Conservation (phyloP, 35 echinoderm and acorn worm genomes). For the Ptychodera flava region DNA sequence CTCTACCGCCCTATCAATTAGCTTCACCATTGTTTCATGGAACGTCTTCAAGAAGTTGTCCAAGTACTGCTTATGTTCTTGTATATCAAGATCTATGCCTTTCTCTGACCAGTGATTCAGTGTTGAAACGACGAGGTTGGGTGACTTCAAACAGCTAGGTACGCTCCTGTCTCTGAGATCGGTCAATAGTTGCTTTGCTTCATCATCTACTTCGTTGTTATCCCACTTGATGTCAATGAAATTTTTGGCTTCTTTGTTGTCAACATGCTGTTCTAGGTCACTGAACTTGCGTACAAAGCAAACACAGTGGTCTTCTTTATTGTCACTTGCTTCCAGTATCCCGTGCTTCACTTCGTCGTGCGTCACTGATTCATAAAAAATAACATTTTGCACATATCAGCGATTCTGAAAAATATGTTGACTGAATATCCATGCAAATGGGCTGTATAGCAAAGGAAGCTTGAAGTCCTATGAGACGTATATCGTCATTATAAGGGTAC, state of each 20-base stretch:
- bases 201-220: conserved; percentile 19
- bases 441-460: background rate
- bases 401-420: no score
- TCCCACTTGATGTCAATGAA: conserved; percentile 28
- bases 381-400: no score
- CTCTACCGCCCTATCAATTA: conserved; percentile 13
- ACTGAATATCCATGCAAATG: background rate
- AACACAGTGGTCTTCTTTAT: conserved; percentile 22
- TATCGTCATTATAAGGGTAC: no score
- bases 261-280: conserved; percentile 7
- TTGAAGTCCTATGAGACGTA: background rate
- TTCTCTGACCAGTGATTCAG: conserved; percentile 19
- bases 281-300: conserved; percentile 33
- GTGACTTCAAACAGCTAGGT: background rate
- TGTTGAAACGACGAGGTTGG: conserved; percentile 9
- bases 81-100: conserved; percentile 12
- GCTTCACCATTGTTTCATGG: conserved; percentile 8
- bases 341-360: conserved; percentile 28
- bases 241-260: conserved; percentile 8
- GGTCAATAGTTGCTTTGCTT: conserved; percentile 12
- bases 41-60: conserved; percentile 16
- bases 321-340: conserved; percentile 10
- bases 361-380: conserved; percentile 12
- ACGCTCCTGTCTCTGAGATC: conserved; percentile 16
- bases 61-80: conserved; percentile 12